Evolutionary conservation across 2,113 vertebrate species (phyloP), one percentile per base, ranked within the genome.

Genomic region (Arenaria interpres): DNA sequence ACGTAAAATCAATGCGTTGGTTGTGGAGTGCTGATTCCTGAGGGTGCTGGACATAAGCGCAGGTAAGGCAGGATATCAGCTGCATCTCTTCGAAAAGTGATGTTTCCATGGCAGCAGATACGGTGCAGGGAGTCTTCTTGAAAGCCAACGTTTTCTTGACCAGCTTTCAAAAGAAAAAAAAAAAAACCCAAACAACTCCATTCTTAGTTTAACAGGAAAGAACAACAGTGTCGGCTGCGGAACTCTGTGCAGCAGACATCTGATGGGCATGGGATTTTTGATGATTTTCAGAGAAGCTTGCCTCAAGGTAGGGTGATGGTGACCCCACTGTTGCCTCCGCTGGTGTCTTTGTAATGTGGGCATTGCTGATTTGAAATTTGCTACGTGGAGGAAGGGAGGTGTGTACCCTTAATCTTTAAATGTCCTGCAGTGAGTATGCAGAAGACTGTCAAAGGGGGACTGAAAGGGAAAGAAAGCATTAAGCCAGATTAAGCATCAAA

Each of bases 21-120:
- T 63, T 91, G 62, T 69, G 43, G n/a, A 41, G 59, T 76, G 56
- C 30, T 72, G 24, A 30, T 94, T 85, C 37, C 13, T 71, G 67
- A 74, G 53, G 17, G 35, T 90, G 53, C 63, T 82, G 62, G 83
- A 78, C 53, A 4, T 64, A 51, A 37, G 28, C 63, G 60, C 80
- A 90, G 88, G 50, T 90, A 35, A 67, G 39, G 56, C 69, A 68
- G 54, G n/a, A 3, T 79, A 69, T 62, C 41, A 37, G 72, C 81
- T 76, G 1, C 48, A 43, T 60, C 48, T 74, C 45, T 88, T 88
- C 48, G 60, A 68, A 67, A 95, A 78, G 28, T 75, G 16, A 33
- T 56, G 62, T 94, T 97, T 92, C 95, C 87, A 72, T 96, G 93
- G 88, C 81, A 97, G 92, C 93, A 94, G 82, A 64, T 85, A 41